Evolutionary conservation across 2,888 invertebrate species (phyloP).

Genomic region (Spodoptera littoralis): DNA sequence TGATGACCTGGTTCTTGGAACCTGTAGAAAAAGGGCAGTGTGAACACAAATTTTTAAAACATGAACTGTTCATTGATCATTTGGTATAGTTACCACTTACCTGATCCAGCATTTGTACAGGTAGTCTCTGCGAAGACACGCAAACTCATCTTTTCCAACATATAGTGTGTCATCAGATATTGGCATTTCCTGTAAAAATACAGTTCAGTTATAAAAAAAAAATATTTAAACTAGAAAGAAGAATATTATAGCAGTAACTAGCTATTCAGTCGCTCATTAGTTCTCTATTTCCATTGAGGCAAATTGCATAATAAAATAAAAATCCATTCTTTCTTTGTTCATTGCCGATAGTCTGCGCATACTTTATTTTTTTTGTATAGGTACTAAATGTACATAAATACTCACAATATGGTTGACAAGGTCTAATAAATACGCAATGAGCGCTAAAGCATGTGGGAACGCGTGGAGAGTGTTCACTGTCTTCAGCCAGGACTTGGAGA

Average conservation of each 20-base stretch:
- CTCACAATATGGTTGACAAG: conserved; percentile 79
- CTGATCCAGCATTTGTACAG: conserved; percentile 72
- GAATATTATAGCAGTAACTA: too few species aligned
- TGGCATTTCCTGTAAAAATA: conserved; percentile 68
- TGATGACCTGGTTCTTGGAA: conserved; percentile 72
- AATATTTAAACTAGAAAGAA: too few species aligned
- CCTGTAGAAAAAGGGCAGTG: conserved; percentile 51
- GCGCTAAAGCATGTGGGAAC: conserved; percentile 88
- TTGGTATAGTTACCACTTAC: conserved; percentile 13
- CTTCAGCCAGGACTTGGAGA: conserved; percentile 89
- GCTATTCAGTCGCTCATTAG: too few species aligned
- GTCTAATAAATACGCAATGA: conserved; percentile 87
- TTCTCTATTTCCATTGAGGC: too few species aligned
- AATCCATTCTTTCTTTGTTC: too few species aligned
- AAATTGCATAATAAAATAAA: too few species aligned
- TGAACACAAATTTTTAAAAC: neutral
- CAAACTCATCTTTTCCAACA: conserved; percentile 69
- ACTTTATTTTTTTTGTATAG: too few species aligned
- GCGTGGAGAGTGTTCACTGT: conserved; percentile 89
- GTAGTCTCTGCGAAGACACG: conserved; percentile 72
- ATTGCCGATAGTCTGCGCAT: too few species aligned
- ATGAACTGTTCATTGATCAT: neutral
- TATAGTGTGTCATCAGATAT: conserved; percentile 74
- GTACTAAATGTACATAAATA: conserved; percentile 27
- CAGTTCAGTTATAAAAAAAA: neutral